Evolutionary conservation across 2,888 invertebrate genomes (phyloP).

Genomic region (Drosophila demipolita): DNA sequence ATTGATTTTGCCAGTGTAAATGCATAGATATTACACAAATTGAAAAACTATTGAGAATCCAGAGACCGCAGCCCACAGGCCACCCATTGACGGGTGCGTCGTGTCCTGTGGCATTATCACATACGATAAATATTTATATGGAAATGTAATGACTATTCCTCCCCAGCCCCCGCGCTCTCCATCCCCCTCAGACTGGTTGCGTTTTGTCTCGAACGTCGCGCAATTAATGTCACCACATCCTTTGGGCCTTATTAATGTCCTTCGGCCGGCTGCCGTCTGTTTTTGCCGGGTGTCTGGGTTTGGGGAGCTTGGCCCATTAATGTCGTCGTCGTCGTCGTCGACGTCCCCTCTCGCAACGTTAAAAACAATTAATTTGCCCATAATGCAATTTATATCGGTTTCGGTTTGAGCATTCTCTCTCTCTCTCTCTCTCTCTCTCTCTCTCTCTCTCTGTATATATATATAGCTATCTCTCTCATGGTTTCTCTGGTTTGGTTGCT

Average conservation of each 20-base stretch:
- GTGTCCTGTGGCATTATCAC: slow-evolving; percentile 66
- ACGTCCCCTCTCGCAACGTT: slow-evolving; percentile 52
- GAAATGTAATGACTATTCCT: slow-evolving; percentile 74
- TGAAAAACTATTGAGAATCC: slow-evolving; percentile 76
- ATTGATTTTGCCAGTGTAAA: not conserved
- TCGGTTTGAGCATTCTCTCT: slow-evolving; percentile 15
- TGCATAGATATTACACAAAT: slow-evolving; percentile 60
- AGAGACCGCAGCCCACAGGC: slow-evolving; percentile 1
- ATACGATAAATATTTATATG: slow-evolving; percentile 81
- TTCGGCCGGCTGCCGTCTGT: slow-evolving; percentile 54
- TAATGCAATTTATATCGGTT: slow-evolving; percentile 82
- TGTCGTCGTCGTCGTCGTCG: slow-evolving; percentile 29
- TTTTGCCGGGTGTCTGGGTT: not conserved
- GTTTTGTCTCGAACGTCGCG: slow-evolving; percentile 58
- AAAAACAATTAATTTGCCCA: slow-evolving; percentile 80
- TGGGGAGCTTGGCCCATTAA: slow-evolving; percentile 64
- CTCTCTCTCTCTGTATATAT: no score
- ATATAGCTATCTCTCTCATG: not conserved
- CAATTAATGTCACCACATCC: slow-evolving; percentile 81
- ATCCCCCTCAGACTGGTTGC: not conserved
- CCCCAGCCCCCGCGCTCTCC: not conserved
- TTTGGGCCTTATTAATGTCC: slow-evolving; percentile 81
- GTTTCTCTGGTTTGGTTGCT: not conserved
- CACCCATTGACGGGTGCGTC: slow-evolving; percentile 10
- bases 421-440: not conserved